A percentile compares a stretch with the other conserved stretches of the same genome.
phyloP scores from a whole-genome alignment of 2,113 vertebrate species.

The Phrynosoma platyrhinos region DNA sequence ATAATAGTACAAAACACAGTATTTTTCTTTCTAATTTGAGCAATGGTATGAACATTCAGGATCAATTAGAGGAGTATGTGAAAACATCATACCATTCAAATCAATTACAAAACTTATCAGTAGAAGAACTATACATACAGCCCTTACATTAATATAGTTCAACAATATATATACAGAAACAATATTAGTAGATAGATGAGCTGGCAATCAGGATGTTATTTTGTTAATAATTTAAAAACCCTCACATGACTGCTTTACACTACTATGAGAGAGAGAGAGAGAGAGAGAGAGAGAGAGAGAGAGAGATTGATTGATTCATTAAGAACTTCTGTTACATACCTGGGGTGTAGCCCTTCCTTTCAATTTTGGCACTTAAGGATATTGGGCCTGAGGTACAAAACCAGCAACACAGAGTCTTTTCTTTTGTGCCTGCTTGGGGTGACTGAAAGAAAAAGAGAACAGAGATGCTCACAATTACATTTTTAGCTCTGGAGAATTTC shows the following conservation, averaged over 20 bases:
- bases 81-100: neutral
- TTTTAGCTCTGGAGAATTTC: slow-evolving; percentile 3
- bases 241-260: rapidly evolving
- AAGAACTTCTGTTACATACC: slow-evolving; percentile 78
- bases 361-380: slow-evolving; percentile 99
- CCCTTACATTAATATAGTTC: neutral
- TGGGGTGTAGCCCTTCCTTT: slow-evolving; percentile 99
- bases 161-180: neutral
- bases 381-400: slow-evolving; percentile 99
- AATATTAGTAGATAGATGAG: neutral
- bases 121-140: neutral
- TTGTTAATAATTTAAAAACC: neutral
- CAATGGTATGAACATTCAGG: neutral
- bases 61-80: neutral
- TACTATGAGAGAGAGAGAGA: neutral
- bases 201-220: neutral
- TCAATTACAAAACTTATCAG: neutral
- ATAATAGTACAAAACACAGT: rapidly evolving
- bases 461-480: slow-evolving; percentile 11
- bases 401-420: slow-evolving; percentile 99
- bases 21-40: neutral
- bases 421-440: slow-evolving; percentile 99
- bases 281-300: slow-evolving; percentile 11
- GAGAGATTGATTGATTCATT: slow-evolving; percentile 17
- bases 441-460: slow-evolving; percentile 82